Evolutionary conservation across 2,797 vertebrate genomes (phyloP).

Genomic region (Macropodus opercularis): DNA sequence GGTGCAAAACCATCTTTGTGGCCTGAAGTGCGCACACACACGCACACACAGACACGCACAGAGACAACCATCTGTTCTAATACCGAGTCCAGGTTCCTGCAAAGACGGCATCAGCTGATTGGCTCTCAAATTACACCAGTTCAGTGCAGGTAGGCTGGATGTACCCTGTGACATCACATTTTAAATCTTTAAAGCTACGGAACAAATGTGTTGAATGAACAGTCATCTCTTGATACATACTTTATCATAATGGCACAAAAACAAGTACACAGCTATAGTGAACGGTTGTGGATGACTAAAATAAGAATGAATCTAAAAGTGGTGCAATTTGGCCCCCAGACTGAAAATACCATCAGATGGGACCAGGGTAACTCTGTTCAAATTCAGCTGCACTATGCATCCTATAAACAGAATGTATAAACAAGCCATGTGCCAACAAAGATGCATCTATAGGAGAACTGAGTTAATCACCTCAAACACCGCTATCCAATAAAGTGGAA

Average conservation of each 20-base stretch:
- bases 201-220: constrained; percentile 26
- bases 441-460: neutral
- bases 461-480: constrained; percentile 4
- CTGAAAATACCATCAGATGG: neutral
- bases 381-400: neutral
- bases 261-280: too few species aligned
- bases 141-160: constrained; percentile 39
- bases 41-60: constrained; percentile 21
- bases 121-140: constrained; percentile 52
- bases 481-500: constrained; percentile 1
- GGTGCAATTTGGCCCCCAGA: neutral
- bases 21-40: constrained; percentile 27
- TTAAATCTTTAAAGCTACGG: constrained; percentile 21
- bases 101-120: constrained; percentile 71
- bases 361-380: neutral
- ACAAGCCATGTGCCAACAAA: neutral
- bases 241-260: too few species aligned
- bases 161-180: constrained; percentile 22
- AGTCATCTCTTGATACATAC: too few species aligned
- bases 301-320: neutral
- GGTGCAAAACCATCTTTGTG: constrained; percentile 54
- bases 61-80: constrained; percentile 67
- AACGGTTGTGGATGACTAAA: neutral
- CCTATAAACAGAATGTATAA: neutral
- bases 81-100: constrained; percentile 60